Percentiles rank a stretch among this genome's conserved stretches.
phyloP scores from a whole-genome alignment of 2,888 invertebrate species.

The Diploptera punctata region DNA sequence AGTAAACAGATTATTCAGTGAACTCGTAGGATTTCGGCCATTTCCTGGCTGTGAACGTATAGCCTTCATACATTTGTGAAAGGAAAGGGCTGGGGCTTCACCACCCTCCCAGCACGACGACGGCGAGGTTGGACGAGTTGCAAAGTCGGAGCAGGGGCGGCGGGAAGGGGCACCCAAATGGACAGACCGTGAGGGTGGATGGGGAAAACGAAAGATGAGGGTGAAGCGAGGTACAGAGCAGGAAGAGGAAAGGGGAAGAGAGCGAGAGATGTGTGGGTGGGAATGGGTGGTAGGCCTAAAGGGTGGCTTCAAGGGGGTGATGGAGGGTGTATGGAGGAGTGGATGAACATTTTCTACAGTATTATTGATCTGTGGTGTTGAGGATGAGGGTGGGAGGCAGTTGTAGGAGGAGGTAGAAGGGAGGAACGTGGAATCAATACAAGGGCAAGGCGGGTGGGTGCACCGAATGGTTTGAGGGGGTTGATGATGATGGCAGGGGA shows the following conservation, averaged over 20 bases:
- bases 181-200: slow-evolving; percentile 24
- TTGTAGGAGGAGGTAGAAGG: slow-evolving; percentile 27
- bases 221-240: slow-evolving; percentile 17
- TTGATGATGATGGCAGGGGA: not conserved
- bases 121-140: slow-evolving; percentile 4
- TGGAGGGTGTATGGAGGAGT: slow-evolving; percentile 5
- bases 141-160: not conserved
- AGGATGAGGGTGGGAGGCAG: slow-evolving; percentile 34
- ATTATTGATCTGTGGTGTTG: slow-evolving; percentile 42
- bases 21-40: not conserved
- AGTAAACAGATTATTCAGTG: no score
- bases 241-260: slow-evolving; percentile 28
- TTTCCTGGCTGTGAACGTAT: not conserved
- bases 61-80: slow-evolving; percentile 6
- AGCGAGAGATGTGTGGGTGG: slow-evolving; percentile 33
- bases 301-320: slow-evolving; percentile 10
- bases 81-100: slow-evolving; percentile 17
- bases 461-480: slow-evolving; percentile 22
- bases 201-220: not conserved
- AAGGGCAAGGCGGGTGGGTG: slow-evolving; percentile 36
- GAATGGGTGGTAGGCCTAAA: no score
- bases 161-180: slow-evolving; percentile 29
- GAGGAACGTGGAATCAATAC: slow-evolving; percentile 40
- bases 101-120: not conserved
- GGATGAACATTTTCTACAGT: slow-evolving; percentile 43